Evolutionary conservation across 1,140 invertebrate genomes (phyloP), one percentile per base, ranked within the genome.

Genomic region (Dolichoris vasculosae): DNA sequence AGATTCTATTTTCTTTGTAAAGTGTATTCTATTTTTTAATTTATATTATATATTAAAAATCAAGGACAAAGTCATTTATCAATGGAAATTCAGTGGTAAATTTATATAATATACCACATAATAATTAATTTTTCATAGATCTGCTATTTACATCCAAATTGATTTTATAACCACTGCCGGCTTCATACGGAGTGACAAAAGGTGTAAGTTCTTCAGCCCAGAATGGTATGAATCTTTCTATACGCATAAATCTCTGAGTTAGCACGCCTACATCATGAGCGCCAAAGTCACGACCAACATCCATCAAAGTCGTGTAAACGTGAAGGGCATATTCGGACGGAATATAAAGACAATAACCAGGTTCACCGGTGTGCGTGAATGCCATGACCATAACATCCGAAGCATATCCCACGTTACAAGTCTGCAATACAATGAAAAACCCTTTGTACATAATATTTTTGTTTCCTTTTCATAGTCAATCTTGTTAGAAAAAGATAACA

Each of bases 311-410:
- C 87, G 96, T 95, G 90, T 97, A 97, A 1, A 97, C 96, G 89
- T 97, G 96, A 15, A 97, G 92, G 8, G 96, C 96, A 92, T 97
- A 97, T 94, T 97, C 94, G 9, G 95, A 95, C 35, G 97, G 97
- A 83, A 97, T 95, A 89, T 97, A 97, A 0, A 98, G 92, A 78
- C 97, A 96, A 94, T 96, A 97, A 13, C 97, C 97, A 88, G 97
- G 95, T 92, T 97, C 97, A 43, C 97, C 97, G 78, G 96, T 97
- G 88, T 97, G 96, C 0, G 97, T 97, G 83, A 97, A 95, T 85
- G 96, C 95, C 95, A 97, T 97, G 46, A 96, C 95, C 92, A 96
- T 95, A 30, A 98, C 96, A 86, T 96, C 95, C 69, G 96, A 96
- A 9, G 96, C 96, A 91, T 97, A 95, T 2, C 96, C 96, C 80